phyloP scores from a whole-genome alignment of 2,797 vertebrate species.

The Rousettus madagascariensis region DNA sequence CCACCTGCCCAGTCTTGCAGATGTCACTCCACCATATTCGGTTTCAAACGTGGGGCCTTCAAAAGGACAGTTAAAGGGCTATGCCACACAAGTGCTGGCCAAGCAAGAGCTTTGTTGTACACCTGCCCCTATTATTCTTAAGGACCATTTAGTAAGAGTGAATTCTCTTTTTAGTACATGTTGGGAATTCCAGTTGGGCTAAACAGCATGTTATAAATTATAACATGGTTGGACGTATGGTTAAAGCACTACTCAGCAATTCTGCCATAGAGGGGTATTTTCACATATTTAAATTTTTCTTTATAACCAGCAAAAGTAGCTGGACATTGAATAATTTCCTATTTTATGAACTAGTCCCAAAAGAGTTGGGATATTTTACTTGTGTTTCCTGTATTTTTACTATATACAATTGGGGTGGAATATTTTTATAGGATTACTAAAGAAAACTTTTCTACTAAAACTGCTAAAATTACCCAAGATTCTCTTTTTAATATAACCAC shows the following conservation, averaged over 20 bases:
- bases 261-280: background rate
- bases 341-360: background rate
- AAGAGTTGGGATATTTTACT: background rate
- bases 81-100: constrained; percentile 24
- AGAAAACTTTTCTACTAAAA: constrained; percentile 3
- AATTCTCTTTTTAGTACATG: constrained; percentile 29
- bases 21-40: constrained; percentile 51
- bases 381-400: background rate
- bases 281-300: background rate
- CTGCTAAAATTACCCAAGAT: background rate
- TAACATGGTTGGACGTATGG: background rate
- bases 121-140: constrained; percentile 57
- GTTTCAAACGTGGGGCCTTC: constrained; percentile 40
- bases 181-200: constrained; percentile 57
- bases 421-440: background rate
- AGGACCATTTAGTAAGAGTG: background rate
- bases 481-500: background rate
- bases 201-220: constrained; percentile 47
- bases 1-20: constrained; percentile 58
- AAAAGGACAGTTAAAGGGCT: constrained; percentile 57
- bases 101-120: constrained; percentile 47
- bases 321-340: constrained; percentile 25
- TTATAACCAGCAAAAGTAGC: background rate
- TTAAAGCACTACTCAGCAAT: background rate
- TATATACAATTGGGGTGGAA: background rate